A percentile compares a stretch with the other conserved stretches of the same genome.
phyloP scores from a whole-genome alignment of 2,797 vertebrate species.

The Odontamblyopus lacepedii region DNA sequence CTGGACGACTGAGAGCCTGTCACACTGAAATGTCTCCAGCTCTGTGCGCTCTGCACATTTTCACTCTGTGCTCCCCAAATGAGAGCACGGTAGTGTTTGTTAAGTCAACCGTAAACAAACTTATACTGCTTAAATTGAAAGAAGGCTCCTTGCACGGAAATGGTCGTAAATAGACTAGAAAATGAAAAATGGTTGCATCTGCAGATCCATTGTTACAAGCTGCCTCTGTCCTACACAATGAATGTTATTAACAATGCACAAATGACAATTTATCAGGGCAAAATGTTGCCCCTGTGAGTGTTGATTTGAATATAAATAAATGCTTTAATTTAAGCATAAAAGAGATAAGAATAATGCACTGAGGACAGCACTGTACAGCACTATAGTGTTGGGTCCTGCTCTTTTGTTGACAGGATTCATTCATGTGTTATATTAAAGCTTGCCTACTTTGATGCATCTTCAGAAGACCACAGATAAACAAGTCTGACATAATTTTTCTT shows the following conservation, averaged over 20 bases:
- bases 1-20: background rate
- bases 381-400: background rate
- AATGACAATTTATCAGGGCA: background rate
- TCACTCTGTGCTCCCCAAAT: background rate
- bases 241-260: background rate
- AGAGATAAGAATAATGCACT: background rate
- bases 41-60: background rate
- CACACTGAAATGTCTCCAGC: background rate
- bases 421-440: background rate
- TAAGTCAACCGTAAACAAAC: conserved; percentile 3
- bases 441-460: background rate
- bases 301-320: background rate
- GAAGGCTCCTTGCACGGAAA: background rate
- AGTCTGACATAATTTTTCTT: background rate
- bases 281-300: background rate
- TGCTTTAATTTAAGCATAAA: too few species aligned
- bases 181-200: background rate
- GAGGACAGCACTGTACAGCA: background rate
- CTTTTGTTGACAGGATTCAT: background rate
- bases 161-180: background rate
- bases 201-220: background rate
- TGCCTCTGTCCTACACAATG: background rate
- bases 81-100: background rate
- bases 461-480: background rate
- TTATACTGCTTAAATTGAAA: background rate